Conservation (phyloP, 2,888 invertebrate species). For the Pachliopta kotzebuea region DNA sequence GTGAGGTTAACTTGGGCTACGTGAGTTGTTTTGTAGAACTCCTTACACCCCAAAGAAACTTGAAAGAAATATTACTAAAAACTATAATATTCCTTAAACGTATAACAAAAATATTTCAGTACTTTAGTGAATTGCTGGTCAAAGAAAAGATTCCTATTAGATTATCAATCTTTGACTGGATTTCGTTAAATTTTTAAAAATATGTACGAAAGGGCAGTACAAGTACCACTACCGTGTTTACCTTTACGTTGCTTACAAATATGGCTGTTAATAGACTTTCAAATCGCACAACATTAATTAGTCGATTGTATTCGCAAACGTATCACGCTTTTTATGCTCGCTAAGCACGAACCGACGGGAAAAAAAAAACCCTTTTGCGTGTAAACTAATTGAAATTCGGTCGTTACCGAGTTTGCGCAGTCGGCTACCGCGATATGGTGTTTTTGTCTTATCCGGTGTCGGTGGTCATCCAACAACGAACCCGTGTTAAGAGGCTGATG, state of each 20-base stretch:
- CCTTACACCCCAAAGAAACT: too few species aligned
- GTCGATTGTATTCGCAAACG: slow-evolving; percentile 17
- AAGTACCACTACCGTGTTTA: too few species aligned
- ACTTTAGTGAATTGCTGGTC: too few species aligned
- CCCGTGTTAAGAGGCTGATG: slow-evolving; percentile 31
- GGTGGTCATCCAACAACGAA: slow-evolving; percentile 33
- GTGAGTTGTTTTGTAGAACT: too few species aligned
- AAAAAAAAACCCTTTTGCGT: slow-evolving; percentile 16
- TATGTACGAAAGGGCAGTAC: too few species aligned
- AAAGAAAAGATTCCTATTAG: too few species aligned
- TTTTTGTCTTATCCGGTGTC: slow-evolving; percentile 32
- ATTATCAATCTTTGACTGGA: too few species aligned
- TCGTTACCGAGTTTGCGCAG: slow-evolving; percentile 23
- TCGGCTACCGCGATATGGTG: slow-evolving; percentile 29
- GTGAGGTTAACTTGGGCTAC: too few species aligned
- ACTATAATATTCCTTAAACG: too few species aligned
- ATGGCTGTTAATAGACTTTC: slow-evolving; percentile 16
- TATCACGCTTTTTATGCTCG: slow-evolving; percentile 25
- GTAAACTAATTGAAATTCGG: slow-evolving; percentile 27
- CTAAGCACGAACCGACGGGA: slow-evolving; percentile 15
- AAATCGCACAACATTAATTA: slow-evolving; percentile 23
- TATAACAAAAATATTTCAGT: too few species aligned
- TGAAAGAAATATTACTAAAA: too few species aligned
- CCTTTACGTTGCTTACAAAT: slow-evolving; percentile 2
- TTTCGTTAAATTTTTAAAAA: too few species aligned